Conservation (phyloP, 1,140 invertebrate genomes). For the Panulirus ornatus region DNA sequence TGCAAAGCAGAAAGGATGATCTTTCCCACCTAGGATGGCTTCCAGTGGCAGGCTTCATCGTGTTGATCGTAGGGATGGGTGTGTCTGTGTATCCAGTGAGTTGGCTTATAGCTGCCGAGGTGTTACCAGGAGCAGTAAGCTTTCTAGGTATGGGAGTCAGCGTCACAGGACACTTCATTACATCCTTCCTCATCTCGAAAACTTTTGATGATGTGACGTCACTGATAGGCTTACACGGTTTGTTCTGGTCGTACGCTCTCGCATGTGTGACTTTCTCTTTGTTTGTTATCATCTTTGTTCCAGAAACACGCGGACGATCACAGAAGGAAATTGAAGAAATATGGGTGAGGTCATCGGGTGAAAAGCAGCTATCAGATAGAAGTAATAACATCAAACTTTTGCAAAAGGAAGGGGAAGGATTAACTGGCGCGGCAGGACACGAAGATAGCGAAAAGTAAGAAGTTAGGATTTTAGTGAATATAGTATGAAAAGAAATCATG, state of each 20-base stretch:
- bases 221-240: slow-evolving; percentile 4
- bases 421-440: too few relatives aligned
- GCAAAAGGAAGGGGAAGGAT: too few relatives aligned
- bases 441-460: too few relatives aligned
- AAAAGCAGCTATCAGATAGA: too few relatives aligned
- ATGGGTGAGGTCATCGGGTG: not conserved
- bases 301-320: slow-evolving; percentile 16
- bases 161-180: not conserved
- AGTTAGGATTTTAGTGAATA: too few relatives aligned
- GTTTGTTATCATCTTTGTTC: slow-evolving; percentile 11
- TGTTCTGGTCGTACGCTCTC: slow-evolving; percentile 20
- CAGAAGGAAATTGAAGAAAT: slow-evolving; percentile 8
- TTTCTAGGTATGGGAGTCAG: not conserved
- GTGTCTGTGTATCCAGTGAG: not conserved
- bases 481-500: too few relatives aligned
- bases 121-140: slow-evolving; percentile 28
- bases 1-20: not conserved
- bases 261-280: not conserved
- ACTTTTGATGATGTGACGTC: not conserved
- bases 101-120: not conserved
- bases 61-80: not conserved
- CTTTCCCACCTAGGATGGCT: not conserved
- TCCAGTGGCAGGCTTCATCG: not conserved
- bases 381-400: too few relatives aligned
- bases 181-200: slow-evolving; percentile 26